Percentiles rank a stretch among this genome's conserved stretches.
phyloP scores from a whole-genome alignment of 1,140 invertebrate genomes.

The Panonychus citri region DNA sequence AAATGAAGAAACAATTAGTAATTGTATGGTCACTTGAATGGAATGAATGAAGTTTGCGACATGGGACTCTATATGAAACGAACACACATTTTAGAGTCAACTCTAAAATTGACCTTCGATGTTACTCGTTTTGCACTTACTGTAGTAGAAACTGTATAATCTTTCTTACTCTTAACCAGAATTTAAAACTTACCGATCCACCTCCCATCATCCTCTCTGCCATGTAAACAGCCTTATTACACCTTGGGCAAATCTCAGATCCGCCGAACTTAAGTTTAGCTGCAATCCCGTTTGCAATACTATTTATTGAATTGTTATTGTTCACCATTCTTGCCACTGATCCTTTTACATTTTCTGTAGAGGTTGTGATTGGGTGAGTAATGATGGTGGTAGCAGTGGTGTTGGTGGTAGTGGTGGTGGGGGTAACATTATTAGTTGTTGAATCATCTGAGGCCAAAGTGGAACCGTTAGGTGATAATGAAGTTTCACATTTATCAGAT shows the following conservation, averaged over 20 bases:
- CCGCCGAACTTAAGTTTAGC: constrained; percentile 48
- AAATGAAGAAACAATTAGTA: no score
- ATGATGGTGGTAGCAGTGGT: not conserved
- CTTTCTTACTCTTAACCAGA: not conserved
- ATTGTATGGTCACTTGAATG: no score
- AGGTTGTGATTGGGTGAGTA: constrained; percentile 1
- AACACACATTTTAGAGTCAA: no score
- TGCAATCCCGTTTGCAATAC: constrained; percentile 21
- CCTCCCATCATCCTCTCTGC: constrained; percentile 79
- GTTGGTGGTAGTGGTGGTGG: not conserved
- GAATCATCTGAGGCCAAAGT: not conserved
- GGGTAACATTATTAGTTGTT: not conserved
- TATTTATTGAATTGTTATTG: constrained; percentile 33
- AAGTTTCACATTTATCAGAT: constrained; percentile 5
- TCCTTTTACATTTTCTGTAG: constrained; percentile 17
- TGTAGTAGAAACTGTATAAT: no score
- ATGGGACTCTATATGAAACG: no score
- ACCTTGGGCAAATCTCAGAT: constrained; percentile 66
- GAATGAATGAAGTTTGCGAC: no score
- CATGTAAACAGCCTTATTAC: constrained; percentile 71
- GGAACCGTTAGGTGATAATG: no score
- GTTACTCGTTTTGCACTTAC: no score
- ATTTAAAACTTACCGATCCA: constrained; percentile 33
- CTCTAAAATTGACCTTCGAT: no score
- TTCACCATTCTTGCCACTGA: constrained; percentile 20